phyloP scores from a whole-genome alignment of 1,140 invertebrate genomes.

The Drosophila oshimai region DNA sequence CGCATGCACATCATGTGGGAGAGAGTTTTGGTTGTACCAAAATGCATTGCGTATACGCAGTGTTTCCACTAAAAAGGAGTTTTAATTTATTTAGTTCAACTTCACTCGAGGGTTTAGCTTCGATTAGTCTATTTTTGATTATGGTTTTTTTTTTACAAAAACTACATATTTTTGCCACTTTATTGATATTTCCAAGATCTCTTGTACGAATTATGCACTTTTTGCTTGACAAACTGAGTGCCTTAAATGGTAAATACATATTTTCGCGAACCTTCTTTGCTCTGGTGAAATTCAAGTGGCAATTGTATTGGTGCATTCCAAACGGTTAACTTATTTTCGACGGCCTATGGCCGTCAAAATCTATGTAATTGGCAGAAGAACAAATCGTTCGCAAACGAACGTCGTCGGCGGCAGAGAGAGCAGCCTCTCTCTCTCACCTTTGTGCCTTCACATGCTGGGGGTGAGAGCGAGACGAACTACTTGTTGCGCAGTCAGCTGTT shows the following conservation, averaged over 20 bases:
- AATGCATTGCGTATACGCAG: constrained; percentile 47
- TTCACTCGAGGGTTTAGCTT: not conserved
- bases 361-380: constrained; percentile 53
- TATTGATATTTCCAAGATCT: not conserved
- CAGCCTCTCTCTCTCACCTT: not conserved
- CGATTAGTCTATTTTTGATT: not conserved
- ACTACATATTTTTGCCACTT: not conserved
- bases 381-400: not conserved
- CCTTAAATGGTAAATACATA: not conserved
- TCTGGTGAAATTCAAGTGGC: constrained; percentile 58
- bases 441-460: not conserved
- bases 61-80: not conserved
- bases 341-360: constrained; percentile 32
- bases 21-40: not conserved
- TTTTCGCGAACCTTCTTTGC: constrained; percentile 39
- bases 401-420: not conserved
- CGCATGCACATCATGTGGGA: not conserved
- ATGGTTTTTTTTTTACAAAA: not conserved
- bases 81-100: not conserved
- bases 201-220: too few species aligned
- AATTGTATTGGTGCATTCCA: constrained; percentile 55
- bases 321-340: constrained; percentile 36
- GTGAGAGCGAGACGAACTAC: constrained; percentile 38
- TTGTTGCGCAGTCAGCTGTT: constrained; percentile 46
- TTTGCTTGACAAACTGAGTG: not conserved